A percentile compares a stretch with the other conserved stretches of the same genome.
These are phyloP conservation scores for Deilephila elpenor DNA, from an alignment of 2,888 invertebrate species.

Conservation along the genomic window DNA sequence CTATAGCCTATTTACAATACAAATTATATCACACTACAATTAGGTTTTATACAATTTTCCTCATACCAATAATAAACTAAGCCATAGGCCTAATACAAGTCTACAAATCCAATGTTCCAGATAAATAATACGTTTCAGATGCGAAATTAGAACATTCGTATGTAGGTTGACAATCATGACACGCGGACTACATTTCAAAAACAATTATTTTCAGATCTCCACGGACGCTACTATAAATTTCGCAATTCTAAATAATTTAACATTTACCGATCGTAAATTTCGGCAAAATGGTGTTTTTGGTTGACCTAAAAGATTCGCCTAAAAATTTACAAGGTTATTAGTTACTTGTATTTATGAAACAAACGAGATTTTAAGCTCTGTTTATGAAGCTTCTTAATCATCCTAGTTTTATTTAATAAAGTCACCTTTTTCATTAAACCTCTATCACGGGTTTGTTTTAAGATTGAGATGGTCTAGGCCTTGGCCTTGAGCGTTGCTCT, in stretches of 20 bases:
- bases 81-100: background rate
- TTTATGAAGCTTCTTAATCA: too few relatives aligned
- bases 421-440: too few relatives aligned
- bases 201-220: conserved; percentile 20
- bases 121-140: conserved; percentile 4
- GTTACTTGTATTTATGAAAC: background rate
- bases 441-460: too few relatives aligned
- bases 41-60: background rate
- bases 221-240: conserved; percentile 8
- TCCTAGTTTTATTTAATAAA: too few relatives aligned
- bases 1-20: too few relatives aligned
- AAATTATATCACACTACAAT: too few relatives aligned
- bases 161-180: conserved; percentile 14
- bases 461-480: too few relatives aligned
- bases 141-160: conserved; percentile 1
- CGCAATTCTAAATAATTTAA: conserved; percentile 2
- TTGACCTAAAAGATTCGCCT: conserved; percentile 13
- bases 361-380: background rate
- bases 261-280: conserved; percentile 4
- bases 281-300: conserved; percentile 1
- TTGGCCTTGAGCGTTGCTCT: too few relatives aligned
- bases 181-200: conserved; percentile 14
- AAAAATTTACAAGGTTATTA: background rate
- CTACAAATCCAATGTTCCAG: background rate
- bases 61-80: background rate